Evolutionary conservation across 2,888 invertebrate species (phyloP).

Genomic region (Endomychus coccineus): DNA sequence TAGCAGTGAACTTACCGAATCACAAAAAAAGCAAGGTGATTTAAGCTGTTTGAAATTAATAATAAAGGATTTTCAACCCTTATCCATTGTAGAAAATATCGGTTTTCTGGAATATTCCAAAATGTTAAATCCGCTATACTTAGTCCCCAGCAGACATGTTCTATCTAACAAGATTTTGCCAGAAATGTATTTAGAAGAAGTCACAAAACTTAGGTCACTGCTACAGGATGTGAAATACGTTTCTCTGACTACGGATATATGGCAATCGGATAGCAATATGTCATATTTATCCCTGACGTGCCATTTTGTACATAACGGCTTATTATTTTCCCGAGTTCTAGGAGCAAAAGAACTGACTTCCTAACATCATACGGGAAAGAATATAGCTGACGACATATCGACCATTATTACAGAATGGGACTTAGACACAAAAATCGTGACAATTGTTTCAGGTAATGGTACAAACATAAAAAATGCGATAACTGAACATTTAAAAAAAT

Average conservation of each 20-base stretch:
- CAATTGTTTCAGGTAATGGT: constrained; percentile 1
- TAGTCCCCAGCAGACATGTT: background rate
- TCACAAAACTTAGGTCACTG: too few relatives aligned
- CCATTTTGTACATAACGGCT: too few relatives aligned
- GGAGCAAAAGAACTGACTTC: too few relatives aligned
- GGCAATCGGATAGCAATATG: background rate
- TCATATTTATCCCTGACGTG: background rate
- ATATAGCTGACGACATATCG: too few relatives aligned
- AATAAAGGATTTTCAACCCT: background rate
- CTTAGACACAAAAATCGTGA: background rate
- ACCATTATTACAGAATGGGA: too few relatives aligned
- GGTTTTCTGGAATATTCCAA: background rate
- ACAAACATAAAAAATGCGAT: constrained; percentile 4
- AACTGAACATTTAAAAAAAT: background rate
- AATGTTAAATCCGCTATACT: background rate
- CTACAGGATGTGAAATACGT: too few relatives aligned
- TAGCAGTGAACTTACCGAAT: background rate
- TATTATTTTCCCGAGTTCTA: too few relatives aligned
- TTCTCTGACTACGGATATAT: too few relatives aligned
- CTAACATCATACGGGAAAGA: too few relatives aligned
- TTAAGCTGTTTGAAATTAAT: background rate
- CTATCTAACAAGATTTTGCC: background rate
- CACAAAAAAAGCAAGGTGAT: background rate
- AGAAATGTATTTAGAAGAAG: background rate
- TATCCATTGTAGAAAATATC: background rate